phyloP scores from a whole-genome alignment of 2,888 invertebrate genomes.

The Drosophila kambysellisi region DNA sequence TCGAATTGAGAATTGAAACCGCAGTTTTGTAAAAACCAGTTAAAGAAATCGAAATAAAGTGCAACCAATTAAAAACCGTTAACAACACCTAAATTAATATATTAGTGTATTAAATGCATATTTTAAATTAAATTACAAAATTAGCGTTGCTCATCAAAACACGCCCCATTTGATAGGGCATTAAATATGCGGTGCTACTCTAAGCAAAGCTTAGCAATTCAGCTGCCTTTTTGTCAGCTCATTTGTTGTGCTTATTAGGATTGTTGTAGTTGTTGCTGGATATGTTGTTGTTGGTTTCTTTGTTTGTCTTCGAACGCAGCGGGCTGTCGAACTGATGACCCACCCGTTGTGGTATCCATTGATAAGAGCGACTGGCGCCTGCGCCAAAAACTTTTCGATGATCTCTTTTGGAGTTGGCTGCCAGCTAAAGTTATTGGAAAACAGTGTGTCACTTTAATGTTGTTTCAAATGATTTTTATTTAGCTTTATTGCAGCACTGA shows the following conservation, averaged over 20 bases:
- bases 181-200: not conserved
- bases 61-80: not conserved
- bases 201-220: not conserved
- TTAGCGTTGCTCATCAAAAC: not conserved
- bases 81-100: no score
- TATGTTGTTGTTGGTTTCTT: conserved; percentile 22
- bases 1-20: not conserved
- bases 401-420: conserved; percentile 8
- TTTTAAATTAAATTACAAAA: not conserved
- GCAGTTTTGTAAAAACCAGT: no score
- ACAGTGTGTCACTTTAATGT: conserved; percentile 79
- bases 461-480: conserved; percentile 68
- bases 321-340: conserved; percentile 60
- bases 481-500: conserved; percentile 12
- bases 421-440: conserved; percentile 1
- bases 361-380: conserved; percentile 65
- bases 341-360: conserved; percentile 42
- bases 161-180: not conserved
- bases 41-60: not conserved
- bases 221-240: conserved; percentile 60
- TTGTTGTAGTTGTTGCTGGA: conserved; percentile 17
- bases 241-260: conserved; percentile 47
- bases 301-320: conserved; percentile 54
- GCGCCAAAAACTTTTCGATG: conserved; percentile 14
- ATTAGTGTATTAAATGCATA: no score